Evolutionary conservation across 1,140 invertebrate genomes (phyloP).

Genomic region (Drosophila orena): DNA sequence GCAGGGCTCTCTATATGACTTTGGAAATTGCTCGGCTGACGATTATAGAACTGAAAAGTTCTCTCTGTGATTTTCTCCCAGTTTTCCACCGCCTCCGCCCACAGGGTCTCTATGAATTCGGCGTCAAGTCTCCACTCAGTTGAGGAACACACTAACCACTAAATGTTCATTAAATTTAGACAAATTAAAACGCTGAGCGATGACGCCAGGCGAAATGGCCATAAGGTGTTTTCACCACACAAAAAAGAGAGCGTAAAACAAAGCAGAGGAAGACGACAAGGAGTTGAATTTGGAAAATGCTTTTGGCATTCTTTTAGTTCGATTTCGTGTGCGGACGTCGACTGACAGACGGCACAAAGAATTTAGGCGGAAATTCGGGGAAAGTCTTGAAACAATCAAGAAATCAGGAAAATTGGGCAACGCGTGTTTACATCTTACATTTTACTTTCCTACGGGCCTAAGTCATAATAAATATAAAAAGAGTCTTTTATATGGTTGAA

Average conservation of each 20-base stretch:
- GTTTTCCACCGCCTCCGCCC: too few relatives aligned
- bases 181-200: conserved; percentile 60
- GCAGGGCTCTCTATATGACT: too few relatives aligned
- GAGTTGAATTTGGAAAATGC: conserved; percentile 75
- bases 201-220: conserved; percentile 61
- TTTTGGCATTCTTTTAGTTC: conserved; percentile 76
- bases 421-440: conserved; percentile 65
- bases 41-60: too few relatives aligned
- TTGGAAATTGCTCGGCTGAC: too few relatives aligned
- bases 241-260: conserved; percentile 6
- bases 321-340: conserved; percentile 69
- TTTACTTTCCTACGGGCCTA: conserved; percentile 34
- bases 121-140: conserved; percentile 22
- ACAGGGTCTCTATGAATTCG: too few relatives aligned
- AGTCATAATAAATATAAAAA: too few relatives aligned
- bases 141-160: conserved; percentile 24
- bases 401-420: conserved; percentile 21
- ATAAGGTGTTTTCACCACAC: conserved; percentile 32
- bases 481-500: too few relatives aligned
- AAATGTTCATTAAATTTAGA: conserved; percentile 76
- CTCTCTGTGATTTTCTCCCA: too few relatives aligned
- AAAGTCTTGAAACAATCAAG: conserved; percentile 3
- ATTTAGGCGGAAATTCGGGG: conserved; percentile 30
- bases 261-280: conserved; percentile 34
- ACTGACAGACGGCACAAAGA: conserved; percentile 58